Conservation (phyloP, 2,113 vertebrate species). For the Porphyrio hochstetteri region DNA sequence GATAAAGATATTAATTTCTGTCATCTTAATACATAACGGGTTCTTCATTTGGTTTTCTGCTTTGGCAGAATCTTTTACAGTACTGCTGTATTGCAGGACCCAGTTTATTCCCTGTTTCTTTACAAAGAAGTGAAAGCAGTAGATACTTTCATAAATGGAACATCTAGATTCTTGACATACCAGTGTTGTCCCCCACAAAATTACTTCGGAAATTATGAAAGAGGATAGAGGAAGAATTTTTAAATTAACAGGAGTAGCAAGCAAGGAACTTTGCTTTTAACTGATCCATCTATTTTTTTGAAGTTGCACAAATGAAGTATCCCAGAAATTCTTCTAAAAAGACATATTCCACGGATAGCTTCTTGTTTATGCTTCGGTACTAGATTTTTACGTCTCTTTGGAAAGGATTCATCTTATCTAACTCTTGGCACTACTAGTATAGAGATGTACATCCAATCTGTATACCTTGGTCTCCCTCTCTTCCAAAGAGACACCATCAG, state of each 20-base stretch:
- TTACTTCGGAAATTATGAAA: neutral
- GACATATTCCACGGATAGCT: neutral
- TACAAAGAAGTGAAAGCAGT: neutral
- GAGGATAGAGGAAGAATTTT: neutral
- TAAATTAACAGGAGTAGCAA: neutral
- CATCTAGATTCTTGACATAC: neutral
- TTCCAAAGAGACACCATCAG: neutral
- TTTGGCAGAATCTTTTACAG: neutral
- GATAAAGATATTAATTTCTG: neutral
- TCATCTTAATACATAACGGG: neutral
- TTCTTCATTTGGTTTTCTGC: neutral
- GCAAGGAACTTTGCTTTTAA: neutral
- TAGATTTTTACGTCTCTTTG: neutral
- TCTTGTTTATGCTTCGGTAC: neutral
- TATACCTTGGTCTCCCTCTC: neutral
- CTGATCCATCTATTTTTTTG: neutral
- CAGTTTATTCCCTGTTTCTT: neutral
- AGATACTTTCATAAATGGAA: neutral
- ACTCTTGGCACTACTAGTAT: neutral
- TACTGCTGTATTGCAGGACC: neutral
- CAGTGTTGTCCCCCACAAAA: neutral
- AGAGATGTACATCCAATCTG: neutral
- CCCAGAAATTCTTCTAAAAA: neutral
- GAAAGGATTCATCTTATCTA: neutral
- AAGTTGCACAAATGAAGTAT: neutral